A percentile compares a stretch with the other conserved stretches of the same genome.
Evolutionary conservation across 2,888 invertebrate genomes (phyloP).

Genomic region (Drosophila austrosaltans): DNA sequence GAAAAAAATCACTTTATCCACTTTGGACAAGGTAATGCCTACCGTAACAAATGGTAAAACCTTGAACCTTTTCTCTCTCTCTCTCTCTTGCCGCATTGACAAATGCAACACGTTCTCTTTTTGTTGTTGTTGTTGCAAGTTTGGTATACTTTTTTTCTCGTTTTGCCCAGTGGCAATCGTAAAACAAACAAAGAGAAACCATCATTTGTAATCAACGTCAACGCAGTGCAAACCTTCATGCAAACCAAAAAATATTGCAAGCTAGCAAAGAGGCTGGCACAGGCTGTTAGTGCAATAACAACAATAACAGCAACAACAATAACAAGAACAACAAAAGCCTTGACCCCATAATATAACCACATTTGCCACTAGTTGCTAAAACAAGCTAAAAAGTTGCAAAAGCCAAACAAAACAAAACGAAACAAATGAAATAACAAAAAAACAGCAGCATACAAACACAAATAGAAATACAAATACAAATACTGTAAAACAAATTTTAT

Average conservation of each 20-base stretch:
- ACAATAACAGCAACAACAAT: background rate
- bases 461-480: slow-evolving; percentile 5
- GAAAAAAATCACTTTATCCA: background rate
- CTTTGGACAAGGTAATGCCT: background rate
- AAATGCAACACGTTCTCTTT: slow-evolving; percentile 27
- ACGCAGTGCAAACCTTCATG: slow-evolving; percentile 29
- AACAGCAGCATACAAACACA: background rate
- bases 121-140: background rate
- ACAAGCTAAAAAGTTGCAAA: slow-evolving; percentile 9
- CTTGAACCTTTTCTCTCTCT: slow-evolving; percentile 2
- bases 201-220: slow-evolving; percentile 75
- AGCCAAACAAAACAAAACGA: background rate
- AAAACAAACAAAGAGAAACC: slow-evolving; percentile 38
- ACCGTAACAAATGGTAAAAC: slow-evolving; percentile 2
- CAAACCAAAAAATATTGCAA: slow-evolving; percentile 43
- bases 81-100: slow-evolving; percentile 50
- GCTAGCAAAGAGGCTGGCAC: slow-evolving; percentile 45
- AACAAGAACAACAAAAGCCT: slow-evolving; percentile 39
- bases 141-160: slow-evolving; percentile 15
- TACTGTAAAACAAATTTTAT: background rate
- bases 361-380: slow-evolving; percentile 18
- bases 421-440: background rate
- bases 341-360: slow-evolving; percentile 51
- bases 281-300: too few species aligned
- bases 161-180: slow-evolving; percentile 23